A percentile compares a stretch with the other conserved stretches of the same genome.
These are phyloP conservation scores for Parapristionchus giblindavisi DNA, from an alignment of 2,888 invertebrate genomes.

Conservation along the genomic window DNA sequence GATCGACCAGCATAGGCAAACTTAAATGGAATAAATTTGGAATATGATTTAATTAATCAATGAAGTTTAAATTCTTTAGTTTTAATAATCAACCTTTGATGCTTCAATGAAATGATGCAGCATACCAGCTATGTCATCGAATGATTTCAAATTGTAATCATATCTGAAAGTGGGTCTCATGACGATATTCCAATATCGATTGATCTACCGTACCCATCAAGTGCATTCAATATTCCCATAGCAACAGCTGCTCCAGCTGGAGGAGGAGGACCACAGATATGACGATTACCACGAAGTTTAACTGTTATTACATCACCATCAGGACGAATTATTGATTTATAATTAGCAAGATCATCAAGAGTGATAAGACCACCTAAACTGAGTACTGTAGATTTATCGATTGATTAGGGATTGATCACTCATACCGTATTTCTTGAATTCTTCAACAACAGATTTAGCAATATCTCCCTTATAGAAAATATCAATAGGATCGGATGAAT, in stretches of 20 bases:
- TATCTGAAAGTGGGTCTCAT: conserved; percentile 44
- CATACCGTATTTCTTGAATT: conserved; percentile 59
- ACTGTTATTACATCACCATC: conserved; percentile 60
- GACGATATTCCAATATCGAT: neutral
- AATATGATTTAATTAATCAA: neutral
- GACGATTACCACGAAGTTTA: conserved; percentile 72
- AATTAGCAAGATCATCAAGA: conserved; percentile 58
- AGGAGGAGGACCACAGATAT: conserved; percentile 83
- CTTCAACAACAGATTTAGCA: conserved; percentile 54
- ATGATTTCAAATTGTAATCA: conserved; percentile 55
- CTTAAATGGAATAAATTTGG: conserved; percentile 1
- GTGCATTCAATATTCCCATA: conserved; percentile 83
- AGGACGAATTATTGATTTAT: conserved; percentile 58
- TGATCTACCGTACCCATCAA: conserved; percentile 73
- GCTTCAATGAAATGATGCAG: conserved; percentile 88
- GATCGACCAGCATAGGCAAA: conserved; percentile 78
- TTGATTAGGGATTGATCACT: neutral
- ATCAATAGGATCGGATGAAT: conserved; percentile 57
- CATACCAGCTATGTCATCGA: conserved; percentile 71
- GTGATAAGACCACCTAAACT: conserved; percentile 59
- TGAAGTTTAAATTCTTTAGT: neutral
- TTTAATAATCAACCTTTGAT: conserved; percentile 76
- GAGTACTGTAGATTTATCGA: neutral
- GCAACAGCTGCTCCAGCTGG: conserved; percentile 87
- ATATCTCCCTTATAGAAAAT: conserved; percentile 60